Conservation (phyloP, 2,113 vertebrate genomes). For the Trematomus loennbergii region DNA sequence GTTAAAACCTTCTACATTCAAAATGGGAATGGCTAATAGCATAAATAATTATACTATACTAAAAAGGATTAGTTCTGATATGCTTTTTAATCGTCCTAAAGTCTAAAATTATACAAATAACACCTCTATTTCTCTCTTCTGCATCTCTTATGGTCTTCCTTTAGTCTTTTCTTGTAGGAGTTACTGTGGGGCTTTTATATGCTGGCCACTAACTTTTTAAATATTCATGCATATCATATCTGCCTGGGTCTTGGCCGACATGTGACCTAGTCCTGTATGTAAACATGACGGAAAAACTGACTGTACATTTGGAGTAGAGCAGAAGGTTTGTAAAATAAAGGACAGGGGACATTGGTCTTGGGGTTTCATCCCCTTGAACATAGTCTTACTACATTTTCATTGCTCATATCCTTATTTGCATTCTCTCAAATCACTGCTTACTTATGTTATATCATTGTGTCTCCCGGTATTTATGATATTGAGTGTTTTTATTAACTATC, state of each 20-base stretch:
- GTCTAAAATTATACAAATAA: not conserved
- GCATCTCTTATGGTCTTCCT: not conserved
- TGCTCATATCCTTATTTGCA: slow-evolving; percentile 6
- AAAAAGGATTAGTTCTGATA: not conserved
- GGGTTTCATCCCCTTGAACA: not conserved
- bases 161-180: not conserved
- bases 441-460: not conserved
- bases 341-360: not conserved
- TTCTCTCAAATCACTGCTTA: slow-evolving; percentile 2
- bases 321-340: slow-evolving; percentile 8
- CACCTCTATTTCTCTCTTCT: not conserved
- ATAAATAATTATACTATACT: not conserved
- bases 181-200: not conserved
- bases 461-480: slow-evolving; percentile 20
- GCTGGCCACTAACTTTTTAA: slow-evolving; percentile 1
- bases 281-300: not conserved
- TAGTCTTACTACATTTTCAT: not conserved
- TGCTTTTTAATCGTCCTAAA: not conserved
- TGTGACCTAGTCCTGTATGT: not conserved
- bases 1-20: not conserved
- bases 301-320: not conserved
- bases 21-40: not conserved
- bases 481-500: slow-evolving; percentile 33
- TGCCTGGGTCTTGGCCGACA: not conserved
- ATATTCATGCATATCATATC: slow-evolving; percentile 25